Percentiles rank a stretch among this genome's conserved stretches.
phyloP scores from a whole-genome alignment of 2,113 vertebrate genomes.

The Misgurnus anguillicaudatus region DNA sequence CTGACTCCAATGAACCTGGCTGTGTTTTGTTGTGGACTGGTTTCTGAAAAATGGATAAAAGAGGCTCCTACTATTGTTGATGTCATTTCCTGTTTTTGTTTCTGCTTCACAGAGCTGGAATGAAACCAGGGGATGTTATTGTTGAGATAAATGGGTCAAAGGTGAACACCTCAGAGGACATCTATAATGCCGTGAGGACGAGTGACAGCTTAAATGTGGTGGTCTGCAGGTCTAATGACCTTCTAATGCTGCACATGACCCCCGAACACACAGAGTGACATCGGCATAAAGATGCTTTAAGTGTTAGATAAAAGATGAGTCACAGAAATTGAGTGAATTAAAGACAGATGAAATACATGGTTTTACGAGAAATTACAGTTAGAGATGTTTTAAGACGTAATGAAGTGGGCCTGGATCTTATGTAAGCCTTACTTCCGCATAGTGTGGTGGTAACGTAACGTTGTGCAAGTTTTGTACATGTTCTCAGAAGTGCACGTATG shows the following conservation, averaged over 20 bases:
- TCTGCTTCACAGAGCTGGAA: constrained; percentile 33
- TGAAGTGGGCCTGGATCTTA: not conserved
- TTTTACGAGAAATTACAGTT: not conserved
- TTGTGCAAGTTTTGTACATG: not conserved
- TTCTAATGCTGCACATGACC: constrained; percentile 79
- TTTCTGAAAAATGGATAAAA: not conserved
- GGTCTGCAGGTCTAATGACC: constrained; percentile 76
- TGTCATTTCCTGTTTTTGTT: constrained; percentile 34
- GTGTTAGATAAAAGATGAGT: not conserved
- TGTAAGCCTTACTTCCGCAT: not conserved
- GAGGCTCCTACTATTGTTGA: not conserved
- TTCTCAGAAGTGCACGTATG: not conserved
- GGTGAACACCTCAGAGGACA: constrained; percentile 82
- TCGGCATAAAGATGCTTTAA: not conserved
- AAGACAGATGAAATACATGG: not conserved
- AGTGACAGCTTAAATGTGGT: constrained; percentile 80
- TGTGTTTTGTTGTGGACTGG: not conserved
- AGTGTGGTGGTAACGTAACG: not conserved
- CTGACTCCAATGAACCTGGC: not conserved
- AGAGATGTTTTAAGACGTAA: not conserved
- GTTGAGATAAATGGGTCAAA: constrained; percentile 54
- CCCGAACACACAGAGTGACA: constrained; percentile 84
- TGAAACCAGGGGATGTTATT: constrained; percentile 67
- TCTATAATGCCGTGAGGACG: constrained; percentile 84
- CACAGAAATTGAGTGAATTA: not conserved